Evolutionary conservation across 2,888 invertebrate genomes (phyloP).

Genomic region (Drosophila greeni): DNA sequence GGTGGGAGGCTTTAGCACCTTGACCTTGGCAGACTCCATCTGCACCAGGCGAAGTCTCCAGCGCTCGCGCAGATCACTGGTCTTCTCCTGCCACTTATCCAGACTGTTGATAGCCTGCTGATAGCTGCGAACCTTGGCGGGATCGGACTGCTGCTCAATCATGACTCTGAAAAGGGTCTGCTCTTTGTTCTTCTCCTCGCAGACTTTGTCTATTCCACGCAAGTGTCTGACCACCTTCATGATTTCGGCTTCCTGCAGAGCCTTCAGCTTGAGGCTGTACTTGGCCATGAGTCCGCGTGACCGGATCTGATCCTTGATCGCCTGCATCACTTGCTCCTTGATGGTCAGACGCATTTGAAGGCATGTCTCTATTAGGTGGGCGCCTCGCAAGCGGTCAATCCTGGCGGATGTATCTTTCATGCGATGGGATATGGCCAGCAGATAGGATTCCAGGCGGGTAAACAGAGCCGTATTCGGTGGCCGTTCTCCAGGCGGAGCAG

Average conservation of each 20-base stretch:
- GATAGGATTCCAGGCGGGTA: neutral
- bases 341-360: neutral
- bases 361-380: neutral
- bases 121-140: neutral
- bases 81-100: neutral
- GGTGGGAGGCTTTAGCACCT: neutral
- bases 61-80: neutral
- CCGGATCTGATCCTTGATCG: neutral
- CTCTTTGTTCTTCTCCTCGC: neutral
- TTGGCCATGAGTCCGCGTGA: neutral
- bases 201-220: neutral
- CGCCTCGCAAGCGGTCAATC: neutral
- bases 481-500: constrained; percentile 5
- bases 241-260: constrained; percentile 16
- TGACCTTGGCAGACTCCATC: constrained; percentile 2
- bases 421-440: neutral
- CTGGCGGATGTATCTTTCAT: neutral
- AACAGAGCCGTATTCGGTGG: neutral
- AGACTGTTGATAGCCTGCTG: neutral
- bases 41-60: constrained; percentile 1
- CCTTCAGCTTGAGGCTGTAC: neutral
- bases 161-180: neutral
- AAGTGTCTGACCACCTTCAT: neutral
- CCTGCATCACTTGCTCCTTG: neutral
- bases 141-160: neutral